Conservation (phyloP, 1,140 invertebrate species). For the Gonatopus flavifemur region DNA sequence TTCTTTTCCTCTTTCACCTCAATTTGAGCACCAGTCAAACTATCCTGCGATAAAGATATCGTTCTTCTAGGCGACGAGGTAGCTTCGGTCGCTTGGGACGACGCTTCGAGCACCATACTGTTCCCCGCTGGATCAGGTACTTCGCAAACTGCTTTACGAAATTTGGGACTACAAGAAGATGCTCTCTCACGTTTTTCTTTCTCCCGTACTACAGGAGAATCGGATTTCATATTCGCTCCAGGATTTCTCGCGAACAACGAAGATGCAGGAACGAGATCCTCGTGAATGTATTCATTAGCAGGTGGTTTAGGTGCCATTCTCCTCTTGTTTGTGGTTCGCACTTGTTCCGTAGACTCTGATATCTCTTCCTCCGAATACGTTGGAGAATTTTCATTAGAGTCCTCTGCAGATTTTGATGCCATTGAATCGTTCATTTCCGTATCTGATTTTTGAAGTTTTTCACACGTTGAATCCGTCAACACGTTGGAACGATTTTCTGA, state of each 20-base stretch:
- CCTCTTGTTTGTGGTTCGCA: constrained; percentile 57
- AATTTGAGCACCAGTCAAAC: constrained; percentile 55
- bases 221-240: constrained; percentile 60
- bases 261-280: constrained; percentile 49
- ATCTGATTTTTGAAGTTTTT: neutral
- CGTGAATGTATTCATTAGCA: constrained; percentile 44
- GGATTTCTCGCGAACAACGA: constrained; percentile 62
- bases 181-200: constrained; percentile 74
- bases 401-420: neutral
- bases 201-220: constrained; percentile 71
- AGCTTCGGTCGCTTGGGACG: constrained; percentile 50
- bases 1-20: constrained; percentile 63
- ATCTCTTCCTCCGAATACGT: too few species aligned
- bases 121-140: constrained; percentile 45
- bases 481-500: too few species aligned
- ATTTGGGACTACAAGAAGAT: constrained; percentile 67
- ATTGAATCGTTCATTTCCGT: constrained; percentile 5
- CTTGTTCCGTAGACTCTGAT: constrained; percentile 33
- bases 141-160: constrained; percentile 52
- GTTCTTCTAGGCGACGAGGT: constrained; percentile 68
- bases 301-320: constrained; percentile 69
- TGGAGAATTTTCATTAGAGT: too few species aligned
- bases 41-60: constrained; percentile 73
- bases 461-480: too few species aligned
- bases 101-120: too few species aligned